Evolutionary conservation across 2,888 invertebrate species (phyloP).

Genomic region (Minunthozetes semirufus): DNA sequence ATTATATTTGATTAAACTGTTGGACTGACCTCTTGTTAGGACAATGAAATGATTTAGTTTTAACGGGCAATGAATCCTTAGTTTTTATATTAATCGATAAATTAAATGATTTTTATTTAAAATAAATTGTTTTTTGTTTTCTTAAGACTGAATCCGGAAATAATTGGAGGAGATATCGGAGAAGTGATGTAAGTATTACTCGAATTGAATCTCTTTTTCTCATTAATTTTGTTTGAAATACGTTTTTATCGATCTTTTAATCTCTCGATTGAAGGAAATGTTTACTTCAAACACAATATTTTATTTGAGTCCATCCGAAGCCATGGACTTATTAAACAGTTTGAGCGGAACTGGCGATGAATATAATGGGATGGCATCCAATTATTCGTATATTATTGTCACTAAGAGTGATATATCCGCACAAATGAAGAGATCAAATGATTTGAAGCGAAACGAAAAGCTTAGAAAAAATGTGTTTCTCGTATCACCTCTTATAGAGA

Average conservation of each 20-base stretch:
- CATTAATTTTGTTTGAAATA: neutral
- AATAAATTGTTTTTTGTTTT: neutral
- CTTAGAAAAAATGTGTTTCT: conserved; percentile 22
- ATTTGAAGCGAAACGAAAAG: conserved; percentile 9
- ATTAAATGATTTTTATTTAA: neutral
- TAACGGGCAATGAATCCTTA: neutral
- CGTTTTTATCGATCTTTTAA: neutral
- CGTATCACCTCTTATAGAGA: conserved; percentile 30
- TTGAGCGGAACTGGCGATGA: neutral
- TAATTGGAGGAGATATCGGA: neutral
- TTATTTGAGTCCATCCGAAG: conserved; percentile 32
- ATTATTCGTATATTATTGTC: conserved; percentile 17
- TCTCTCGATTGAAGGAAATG: conserved; percentile 3
- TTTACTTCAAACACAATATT: conserved; percentile 30
- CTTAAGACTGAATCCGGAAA: neutral
- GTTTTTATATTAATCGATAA: neutral
- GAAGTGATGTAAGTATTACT: conserved; percentile 14
- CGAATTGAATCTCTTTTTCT: neutral
- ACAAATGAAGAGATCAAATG: neutral
- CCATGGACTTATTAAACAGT: conserved; percentile 32
- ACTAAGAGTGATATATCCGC: conserved; percentile 13
- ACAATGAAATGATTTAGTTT: neutral
- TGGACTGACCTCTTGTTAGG: no score
- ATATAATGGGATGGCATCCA: neutral
- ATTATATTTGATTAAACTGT: no score